These are phyloP conservation scores for Pheosia tremula DNA, from an alignment of 2,888 invertebrate species.

Conservation along the genomic window DNA sequence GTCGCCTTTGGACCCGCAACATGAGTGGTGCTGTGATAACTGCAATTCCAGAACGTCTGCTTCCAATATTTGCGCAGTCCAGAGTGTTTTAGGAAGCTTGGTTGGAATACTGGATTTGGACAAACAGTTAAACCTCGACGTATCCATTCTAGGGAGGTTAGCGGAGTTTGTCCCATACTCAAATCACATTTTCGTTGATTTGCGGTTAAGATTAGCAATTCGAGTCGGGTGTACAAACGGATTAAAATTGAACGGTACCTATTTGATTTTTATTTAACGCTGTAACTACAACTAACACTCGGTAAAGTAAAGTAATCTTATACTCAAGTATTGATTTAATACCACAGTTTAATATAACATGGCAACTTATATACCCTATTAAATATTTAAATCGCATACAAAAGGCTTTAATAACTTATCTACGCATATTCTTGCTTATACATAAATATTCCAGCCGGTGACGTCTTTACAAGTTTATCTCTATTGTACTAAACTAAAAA, in stretches of 20 bases:
- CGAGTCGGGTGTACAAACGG: constrained; percentile 60
- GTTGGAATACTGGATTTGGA: constrained; percentile 76
- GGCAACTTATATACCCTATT: no score
- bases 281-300: no score
- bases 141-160: constrained; percentile 57
- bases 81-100: constrained; percentile 81
- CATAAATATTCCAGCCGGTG: neutral
- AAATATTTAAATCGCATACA: no score
- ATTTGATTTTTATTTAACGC: no score
- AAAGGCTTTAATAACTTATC: no score
- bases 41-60: constrained; percentile 68
- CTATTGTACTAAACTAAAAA: constrained; percentile 1
- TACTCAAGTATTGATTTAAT: no score
- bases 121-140: constrained; percentile 74
- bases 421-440: neutral
- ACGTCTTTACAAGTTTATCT: neutral
- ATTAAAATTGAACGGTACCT: constrained; percentile 61
- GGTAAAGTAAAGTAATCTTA: no score
- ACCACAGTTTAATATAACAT: no score
- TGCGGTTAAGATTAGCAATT: constrained; percentile 61
- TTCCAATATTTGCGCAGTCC: constrained; percentile 73
- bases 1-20: constrained; percentile 70
- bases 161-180: constrained; percentile 65
- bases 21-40: constrained; percentile 84
- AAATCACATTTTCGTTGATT: constrained; percentile 71